Percentiles rank a stretch among this genome's conserved stretches.
These are phyloP conservation scores for Chaitophorus viminalis DNA, from an alignment of 2,888 invertebrate genomes.

Conservation along the genomic window DNA sequence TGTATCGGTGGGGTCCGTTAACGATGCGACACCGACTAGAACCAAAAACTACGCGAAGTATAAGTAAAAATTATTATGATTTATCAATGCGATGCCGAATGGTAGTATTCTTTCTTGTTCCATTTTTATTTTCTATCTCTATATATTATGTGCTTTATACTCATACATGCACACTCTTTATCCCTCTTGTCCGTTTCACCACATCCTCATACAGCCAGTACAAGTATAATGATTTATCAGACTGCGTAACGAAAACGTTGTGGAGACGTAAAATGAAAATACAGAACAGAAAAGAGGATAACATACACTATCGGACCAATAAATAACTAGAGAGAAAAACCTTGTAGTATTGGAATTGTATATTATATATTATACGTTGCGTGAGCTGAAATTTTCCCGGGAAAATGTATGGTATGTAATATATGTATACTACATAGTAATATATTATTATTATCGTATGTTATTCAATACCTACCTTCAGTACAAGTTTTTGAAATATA, in stretches of 20 bases:
- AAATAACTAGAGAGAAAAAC: slow-evolving; percentile 25
- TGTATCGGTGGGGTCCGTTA: slow-evolving; percentile 4
- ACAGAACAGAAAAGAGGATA: background rate
- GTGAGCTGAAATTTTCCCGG: background rate
- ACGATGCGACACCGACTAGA: slow-evolving; percentile 23
- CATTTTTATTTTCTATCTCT: slow-evolving; percentile 14
- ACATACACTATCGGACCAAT: slow-evolving; percentile 4
- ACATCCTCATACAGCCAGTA: background rate
- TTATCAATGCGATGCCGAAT: slow-evolving; percentile 16
- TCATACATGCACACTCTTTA: background rate
- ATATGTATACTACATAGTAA: background rate
- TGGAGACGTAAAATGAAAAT: background rate
- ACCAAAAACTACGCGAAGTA: background rate
- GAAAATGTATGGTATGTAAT: background rate
- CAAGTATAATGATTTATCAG: slow-evolving; percentile 2
- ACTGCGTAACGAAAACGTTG: background rate
- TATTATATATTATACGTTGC: background rate
- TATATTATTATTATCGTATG: background rate
- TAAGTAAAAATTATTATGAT: slow-evolving; percentile 41
- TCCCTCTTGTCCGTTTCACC: background rate
- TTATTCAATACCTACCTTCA: background rate
- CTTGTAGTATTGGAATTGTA: no score
- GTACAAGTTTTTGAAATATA: background rate
- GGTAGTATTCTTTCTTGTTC: background rate
- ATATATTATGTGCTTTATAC: background rate